Base-by-base conservation (phyloP, 2,113 vertebrate species). In the Cephalopterus ornatus region DNA sequence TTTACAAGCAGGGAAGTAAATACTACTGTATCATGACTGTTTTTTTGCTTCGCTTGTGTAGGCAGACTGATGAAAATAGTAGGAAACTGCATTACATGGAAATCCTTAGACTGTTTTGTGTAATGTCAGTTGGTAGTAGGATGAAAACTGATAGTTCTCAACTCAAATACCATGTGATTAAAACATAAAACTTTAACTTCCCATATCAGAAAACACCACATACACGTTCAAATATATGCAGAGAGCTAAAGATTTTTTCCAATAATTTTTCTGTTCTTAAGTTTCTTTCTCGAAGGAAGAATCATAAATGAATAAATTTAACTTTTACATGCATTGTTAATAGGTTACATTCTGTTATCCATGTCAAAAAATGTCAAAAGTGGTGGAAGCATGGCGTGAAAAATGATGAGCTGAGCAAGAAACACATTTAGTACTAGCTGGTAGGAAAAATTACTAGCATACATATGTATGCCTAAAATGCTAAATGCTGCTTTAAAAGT, bases 341-440 rank as follows among this genome's bases (percentile, higher is more conserved):
- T 68, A 88, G 26, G 22, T 86, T 83, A 35, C 14, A 20, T 82
- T 61, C 39, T 75, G 18, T 50, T 79, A 62, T 44, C 28, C 22
- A 26, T 76, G 12, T 30, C 79, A 67, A 33, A 72, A 70, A 76
- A 58, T 88, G 26, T 53, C 32, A 20, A 47, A 76, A 70, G 9
- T 49, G 27, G 6, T 53, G 28, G 12, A 50, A 55, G 30, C 0
- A 0, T 42, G n/a, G 6, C 8, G 32, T 10, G 13, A 46, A 86
- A 77, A 46, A 56, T 27, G 2, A 44, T 16, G 65, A 62, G 18
- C 41, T 83, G 63, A 70, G 56, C 24, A 56, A 79, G 59, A 90
- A 88, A 49, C 12, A 35, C 18, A 20, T 27, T 30, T 82, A 61
- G 8, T 55, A 63, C 11, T 79, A 71, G 8, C 11, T 85, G 55